These are phyloP conservation scores for Aurelia coerulea DNA, from an alignment of 30 jellyfish, hydroid and myxozoan genomes.

Conservation along the genomic window DNA sequence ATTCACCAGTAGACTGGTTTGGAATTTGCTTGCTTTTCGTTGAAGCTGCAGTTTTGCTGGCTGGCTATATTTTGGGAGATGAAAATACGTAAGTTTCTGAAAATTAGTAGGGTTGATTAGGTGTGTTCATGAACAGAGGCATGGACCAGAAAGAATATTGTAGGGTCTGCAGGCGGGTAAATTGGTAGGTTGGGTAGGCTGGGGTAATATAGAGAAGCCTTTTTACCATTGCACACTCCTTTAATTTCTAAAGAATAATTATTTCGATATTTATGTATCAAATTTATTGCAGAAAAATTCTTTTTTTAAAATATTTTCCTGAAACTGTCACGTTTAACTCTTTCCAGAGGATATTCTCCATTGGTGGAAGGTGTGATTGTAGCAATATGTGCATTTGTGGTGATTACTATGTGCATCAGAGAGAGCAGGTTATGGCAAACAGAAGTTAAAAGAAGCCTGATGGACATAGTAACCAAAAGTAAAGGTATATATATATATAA, in stretches of 20 bases:
- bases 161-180: no score
- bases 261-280: no score
- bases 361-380: slow-evolving; percentile 46
- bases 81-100: slow-evolving; percentile 38
- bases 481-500: background rate
- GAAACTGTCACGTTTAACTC: background rate
- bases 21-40: slow-evolving; percentile 37
- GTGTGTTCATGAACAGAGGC: no score
- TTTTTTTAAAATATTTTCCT: background rate
- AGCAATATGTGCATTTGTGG: slow-evolving; percentile 6
- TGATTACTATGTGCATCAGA: slow-evolving; percentile 18
- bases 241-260: no score
- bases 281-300: no score
- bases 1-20: slow-evolving; percentile 75
- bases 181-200: no score
- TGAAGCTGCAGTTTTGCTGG: slow-evolving; percentile 30
- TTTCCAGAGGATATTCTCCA: slow-evolving; percentile 52
- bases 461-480: slow-evolving; percentile 15
- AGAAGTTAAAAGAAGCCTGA: slow-evolving; percentile 38
- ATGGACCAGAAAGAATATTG: no score
- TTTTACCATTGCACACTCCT: no score
- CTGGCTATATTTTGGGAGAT: slow-evolving; percentile 60
- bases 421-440: slow-evolving; percentile 30
- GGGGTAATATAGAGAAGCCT: no score
- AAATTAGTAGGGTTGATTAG: no score